These are phyloP conservation scores for human DNA, from an alignment of 2,113 vertebrate species.

Conservation along the genomic window DNA sequence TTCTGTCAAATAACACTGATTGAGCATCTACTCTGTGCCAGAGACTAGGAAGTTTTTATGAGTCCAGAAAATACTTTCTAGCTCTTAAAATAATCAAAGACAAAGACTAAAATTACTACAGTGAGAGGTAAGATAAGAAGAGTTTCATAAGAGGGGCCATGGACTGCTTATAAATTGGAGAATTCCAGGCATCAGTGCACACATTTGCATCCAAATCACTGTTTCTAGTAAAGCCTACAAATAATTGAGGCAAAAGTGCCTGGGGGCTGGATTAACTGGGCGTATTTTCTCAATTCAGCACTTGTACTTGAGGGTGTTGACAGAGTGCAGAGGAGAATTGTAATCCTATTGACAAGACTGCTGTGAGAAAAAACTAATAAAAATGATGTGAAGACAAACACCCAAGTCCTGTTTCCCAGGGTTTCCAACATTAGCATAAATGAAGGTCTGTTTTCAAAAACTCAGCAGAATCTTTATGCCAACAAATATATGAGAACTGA, in stretches of 20 bases:
- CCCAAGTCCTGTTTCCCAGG: not conserved
- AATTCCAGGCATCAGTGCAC: rapidly evolving
- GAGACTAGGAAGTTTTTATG: no score
- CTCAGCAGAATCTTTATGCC: not conserved
- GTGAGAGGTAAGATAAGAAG: no score
- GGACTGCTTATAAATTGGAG: not conserved
- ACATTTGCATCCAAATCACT: rapidly evolving
- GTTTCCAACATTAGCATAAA: not conserved
- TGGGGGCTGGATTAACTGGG: not conserved
- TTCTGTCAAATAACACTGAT: not conserved
- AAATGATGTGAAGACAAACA: not conserved
- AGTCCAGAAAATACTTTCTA: not conserved
- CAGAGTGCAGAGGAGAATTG: not conserved
- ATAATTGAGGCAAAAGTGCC: not conserved
- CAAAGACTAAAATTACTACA: not conserved
- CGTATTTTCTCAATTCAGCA: not conserved
- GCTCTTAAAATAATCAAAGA: not conserved
- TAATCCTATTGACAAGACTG: not conserved
- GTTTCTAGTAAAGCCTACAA: not conserved
- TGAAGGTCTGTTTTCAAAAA: not conserved
- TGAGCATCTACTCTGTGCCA: no score
- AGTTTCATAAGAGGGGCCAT: not conserved
- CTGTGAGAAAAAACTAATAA: not conserved
- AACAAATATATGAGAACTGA: not conserved
- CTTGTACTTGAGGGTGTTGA: not conserved